Conservation (phyloP, 1,140 invertebrate species). For the Musca vetustissima region DNA sequence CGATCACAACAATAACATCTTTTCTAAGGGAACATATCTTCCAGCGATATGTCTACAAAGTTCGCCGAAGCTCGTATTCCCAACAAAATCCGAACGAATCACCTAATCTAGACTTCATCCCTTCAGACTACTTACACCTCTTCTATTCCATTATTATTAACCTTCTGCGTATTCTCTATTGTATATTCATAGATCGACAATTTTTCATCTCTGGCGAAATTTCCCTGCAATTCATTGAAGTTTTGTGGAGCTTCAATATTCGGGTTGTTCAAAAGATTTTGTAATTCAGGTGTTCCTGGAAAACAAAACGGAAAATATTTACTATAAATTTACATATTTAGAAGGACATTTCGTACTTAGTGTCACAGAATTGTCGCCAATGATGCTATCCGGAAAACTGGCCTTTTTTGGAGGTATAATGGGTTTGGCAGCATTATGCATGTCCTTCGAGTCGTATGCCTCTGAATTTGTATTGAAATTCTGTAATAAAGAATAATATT, state of each 20-base stretch:
- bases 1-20: too few species aligned
- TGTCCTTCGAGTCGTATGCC: not conserved
- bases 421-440: not conserved
- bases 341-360: conserved; percentile 2
- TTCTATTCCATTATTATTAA: conserved; percentile 18
- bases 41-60: too few species aligned
- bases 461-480: conserved; percentile 14
- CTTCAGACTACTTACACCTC: not conserved
- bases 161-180: conserved; percentile 28
- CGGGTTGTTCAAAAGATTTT: not conserved
- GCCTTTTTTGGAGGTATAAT: not conserved
- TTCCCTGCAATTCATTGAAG: conserved; percentile 34
- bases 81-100: too few species aligned
- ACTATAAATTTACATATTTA: too few species aligned
- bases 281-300: conserved; percentile 18
- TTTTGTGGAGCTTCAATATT: conserved; percentile 16
- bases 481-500: not conserved
- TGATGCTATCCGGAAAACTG: conserved; percentile 12
- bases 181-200: conserved; percentile 42
- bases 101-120: too few species aligned
- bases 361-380: not conserved
- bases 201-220: conserved; percentile 31
- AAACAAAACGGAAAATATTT: not conserved
- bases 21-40: too few species aligned
- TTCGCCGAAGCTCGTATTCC: too few species aligned